Conservation (phyloP, 2,888 invertebrate genomes). For the Pheosia gnoma region DNA sequence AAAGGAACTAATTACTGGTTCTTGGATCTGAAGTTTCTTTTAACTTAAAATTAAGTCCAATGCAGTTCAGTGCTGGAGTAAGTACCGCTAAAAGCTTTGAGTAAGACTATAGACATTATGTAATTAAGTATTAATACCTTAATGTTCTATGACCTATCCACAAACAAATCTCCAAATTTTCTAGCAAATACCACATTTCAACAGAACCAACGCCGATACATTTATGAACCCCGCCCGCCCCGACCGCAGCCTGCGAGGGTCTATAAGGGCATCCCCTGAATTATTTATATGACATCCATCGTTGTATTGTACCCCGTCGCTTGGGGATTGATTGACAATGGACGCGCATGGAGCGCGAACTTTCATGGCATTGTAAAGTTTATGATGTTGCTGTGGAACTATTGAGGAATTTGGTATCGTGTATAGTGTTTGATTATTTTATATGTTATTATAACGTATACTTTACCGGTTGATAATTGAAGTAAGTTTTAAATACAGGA, state of each 20-base stretch:
- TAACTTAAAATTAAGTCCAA: too few relatives aligned
- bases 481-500: too few relatives aligned
- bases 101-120: too few relatives aligned
- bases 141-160: not conserved
- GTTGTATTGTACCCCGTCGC: constrained; percentile 14
- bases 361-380: constrained; percentile 13
- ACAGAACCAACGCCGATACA: constrained; percentile 17
- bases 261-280: constrained; percentile 24
- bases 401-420: not conserved
- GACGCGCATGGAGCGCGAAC: constrained; percentile 12
- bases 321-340: constrained; percentile 31
- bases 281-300: constrained; percentile 37
- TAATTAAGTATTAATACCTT: not conserved
- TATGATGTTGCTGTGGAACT: constrained; percentile 2
- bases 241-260: constrained; percentile 10
- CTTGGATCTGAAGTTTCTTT: too few relatives aligned
- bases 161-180: not conserved
- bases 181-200: constrained; percentile 9
- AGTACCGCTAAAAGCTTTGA: too few relatives aligned
- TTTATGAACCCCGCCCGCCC: constrained; percentile 15
- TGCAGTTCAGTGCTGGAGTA: too few relatives aligned
- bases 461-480: too few relatives aligned
- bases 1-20: too few relatives aligned
- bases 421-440: not conserved
- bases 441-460: not conserved